Evolutionary conservation across 37 sponge, comb jelly and placozoan species (phyloP), one percentile per base, ranked within the genome.

Genomic region (Sycon ciliatum): DNA sequence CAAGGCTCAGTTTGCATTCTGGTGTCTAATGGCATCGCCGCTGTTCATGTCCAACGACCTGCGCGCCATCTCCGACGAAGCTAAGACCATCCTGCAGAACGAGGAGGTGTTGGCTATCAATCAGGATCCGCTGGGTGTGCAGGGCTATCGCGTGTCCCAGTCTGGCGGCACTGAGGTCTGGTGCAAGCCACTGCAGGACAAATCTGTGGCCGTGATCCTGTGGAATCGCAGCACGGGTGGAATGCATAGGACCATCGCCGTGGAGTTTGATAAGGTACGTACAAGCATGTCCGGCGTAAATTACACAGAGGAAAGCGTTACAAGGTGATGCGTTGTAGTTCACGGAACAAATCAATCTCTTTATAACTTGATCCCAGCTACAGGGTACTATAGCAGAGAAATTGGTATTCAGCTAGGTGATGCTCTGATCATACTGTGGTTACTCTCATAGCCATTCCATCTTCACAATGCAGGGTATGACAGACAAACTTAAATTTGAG

Each of bases 21-120:
- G 94, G 94, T 72, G 86, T 30, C 79, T 93, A 55, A 83, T 93
- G 56, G 83, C 86, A 37, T 73, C 86, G 91, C 94, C 94, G 16
- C 74, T 93, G 33, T 58, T 89, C 33, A 84, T 93, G 86, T 89
- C 90, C 3, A 82, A 73, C 32, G 94, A 93, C 58, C 75, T 93
- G 28, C 46, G 86, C 24, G 49, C 33, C 6, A 72, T 93, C 1
- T 33, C 79, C 28, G 57, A 68, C 20, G 77, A 83, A 18, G 78
- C 85, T 23, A 66, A 61, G 18, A 64, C 58, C 1, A 83, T 93
- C 26, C 81, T 93, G 4, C 75, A 72, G 34, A 93, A 93, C 67
- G 60, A n/a, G 33, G 94, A 92, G 31, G 83, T 89, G 4, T 89
- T 93, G 65, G 81, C 80, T 34, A 76, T 93, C 2, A 81, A 89